These are phyloP conservation scores for Panagrolaimus sp. DNA, from an alignment of 1,140 invertebrate genomes.

Conservation along the genomic window DNA sequence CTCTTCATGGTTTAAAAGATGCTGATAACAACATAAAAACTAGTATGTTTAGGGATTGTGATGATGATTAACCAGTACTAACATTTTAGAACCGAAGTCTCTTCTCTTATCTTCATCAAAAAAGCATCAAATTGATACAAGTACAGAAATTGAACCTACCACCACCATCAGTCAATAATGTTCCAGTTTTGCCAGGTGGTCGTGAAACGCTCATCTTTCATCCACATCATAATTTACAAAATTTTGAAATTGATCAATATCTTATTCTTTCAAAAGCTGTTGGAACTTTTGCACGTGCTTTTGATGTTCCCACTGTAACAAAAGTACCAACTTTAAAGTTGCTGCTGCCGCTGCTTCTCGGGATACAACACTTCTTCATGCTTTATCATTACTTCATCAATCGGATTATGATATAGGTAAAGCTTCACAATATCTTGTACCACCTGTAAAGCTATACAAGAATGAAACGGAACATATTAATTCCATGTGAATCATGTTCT, in stretches of 20 bases:
- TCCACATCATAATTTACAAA: slow-evolving; percentile 77
- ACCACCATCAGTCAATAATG: not conserved
- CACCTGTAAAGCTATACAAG: slow-evolving; percentile 64
- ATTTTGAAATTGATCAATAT: slow-evolving; percentile 72
- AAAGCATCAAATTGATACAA: too few species aligned
- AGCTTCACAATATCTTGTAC: slow-evolving; percentile 85
- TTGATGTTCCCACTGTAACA: slow-evolving; percentile 93
- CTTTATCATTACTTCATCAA: slow-evolving; percentile 92
- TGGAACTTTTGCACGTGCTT: slow-evolving; percentile 65
- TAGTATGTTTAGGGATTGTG: too few species aligned
- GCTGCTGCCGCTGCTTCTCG: slow-evolving; percentile 94
- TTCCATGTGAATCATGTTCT: slow-evolving; percentile 39
- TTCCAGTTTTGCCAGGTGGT: slow-evolving; percentile 59
- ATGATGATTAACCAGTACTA: too few species aligned
- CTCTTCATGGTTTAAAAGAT: slow-evolving; percentile 81
- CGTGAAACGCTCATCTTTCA: slow-evolving; percentile 89
- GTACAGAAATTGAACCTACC: too few species aligned
- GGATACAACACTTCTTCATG: slow-evolving; percentile 95
- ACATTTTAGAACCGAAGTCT: too few species aligned
- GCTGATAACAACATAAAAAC: slow-evolving; percentile 67
- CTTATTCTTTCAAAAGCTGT: too few species aligned
- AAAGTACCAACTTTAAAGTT: slow-evolving; percentile 96
- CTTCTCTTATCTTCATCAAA: too few species aligned
- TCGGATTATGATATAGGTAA: slow-evolving; percentile 82
- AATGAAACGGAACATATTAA: slow-evolving; percentile 50